phyloP scores from a whole-genome alignment of 2,113 vertebrate species.

The Syngnathus typhle region DNA sequence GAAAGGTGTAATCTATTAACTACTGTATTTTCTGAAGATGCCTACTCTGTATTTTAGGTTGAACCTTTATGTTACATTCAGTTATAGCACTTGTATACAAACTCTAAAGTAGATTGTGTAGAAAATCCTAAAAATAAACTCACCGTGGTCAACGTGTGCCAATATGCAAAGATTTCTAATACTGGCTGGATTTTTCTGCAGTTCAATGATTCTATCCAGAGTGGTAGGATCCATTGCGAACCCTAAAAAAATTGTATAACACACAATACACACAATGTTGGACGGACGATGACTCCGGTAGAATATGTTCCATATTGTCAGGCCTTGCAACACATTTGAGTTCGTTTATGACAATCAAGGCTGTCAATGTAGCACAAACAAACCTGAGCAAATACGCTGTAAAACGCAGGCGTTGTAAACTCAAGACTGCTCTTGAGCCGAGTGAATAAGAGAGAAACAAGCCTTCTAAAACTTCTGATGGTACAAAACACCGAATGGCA shows the following conservation, averaged over 20 bases:
- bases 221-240: slow-evolving; percentile 74
- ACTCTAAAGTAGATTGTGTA: not conserved
- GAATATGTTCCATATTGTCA: not conserved
- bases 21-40: not conserved
- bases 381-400: not conserved
- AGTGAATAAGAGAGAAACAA: not conserved
- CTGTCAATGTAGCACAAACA: not conserved
- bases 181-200: slow-evolving; percentile 79
- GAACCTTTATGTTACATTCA: too few relatives aligned
- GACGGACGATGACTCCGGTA: not conserved
- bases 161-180: slow-evolving; percentile 92
- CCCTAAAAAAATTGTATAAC: not conserved
- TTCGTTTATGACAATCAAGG: too few relatives aligned
- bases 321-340: not conserved
- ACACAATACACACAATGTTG: not conserved
- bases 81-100: not conserved
- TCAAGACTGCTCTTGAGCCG: not conserved
- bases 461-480: not conserved
- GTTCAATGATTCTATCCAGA: slow-evolving; percentile 74
- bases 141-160: slow-evolving; percentile 95
- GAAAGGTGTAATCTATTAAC: not conserved
- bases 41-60: too few relatives aligned
- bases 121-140: slow-evolving; percentile 33
- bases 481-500: not conserved
- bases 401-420: not conserved